Evolutionary conservation across 2,888 invertebrate species (phyloP).

Genomic region (Linnaemya vulpina): DNA sequence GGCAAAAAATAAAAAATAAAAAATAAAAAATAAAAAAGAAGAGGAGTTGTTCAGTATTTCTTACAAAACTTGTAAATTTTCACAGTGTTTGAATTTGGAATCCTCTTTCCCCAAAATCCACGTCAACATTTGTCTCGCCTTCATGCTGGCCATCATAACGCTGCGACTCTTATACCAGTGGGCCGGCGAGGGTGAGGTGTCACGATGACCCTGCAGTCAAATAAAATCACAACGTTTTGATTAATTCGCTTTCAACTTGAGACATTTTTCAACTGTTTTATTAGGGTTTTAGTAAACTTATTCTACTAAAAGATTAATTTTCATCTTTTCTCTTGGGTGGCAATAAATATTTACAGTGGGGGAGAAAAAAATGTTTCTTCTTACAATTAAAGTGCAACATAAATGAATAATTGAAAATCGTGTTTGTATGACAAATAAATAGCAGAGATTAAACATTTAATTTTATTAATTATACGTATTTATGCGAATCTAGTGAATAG

Average conservation of each 20-base stretch:
- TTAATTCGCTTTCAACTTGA: constrained; percentile 28
- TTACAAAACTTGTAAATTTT: constrained; percentile 94
- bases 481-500: constrained; percentile 20
- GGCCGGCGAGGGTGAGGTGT: constrained; percentile 84
- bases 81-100: constrained; percentile 95
- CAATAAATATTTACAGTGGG: constrained; percentile 16
- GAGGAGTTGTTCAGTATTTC: not conserved
- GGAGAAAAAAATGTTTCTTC: constrained; percentile 8
- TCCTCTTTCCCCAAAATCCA: constrained; percentile 96
- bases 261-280: not conserved
- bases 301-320: constrained; percentile 6
- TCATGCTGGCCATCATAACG: constrained; percentile 93
- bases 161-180: constrained; percentile 94
- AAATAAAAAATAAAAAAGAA: not conserved
- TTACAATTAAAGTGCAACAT: constrained; percentile 27
- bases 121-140: constrained; percentile 94
- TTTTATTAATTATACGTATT: not conserved
- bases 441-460: not conserved
- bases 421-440: not conserved
- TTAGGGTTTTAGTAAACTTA: constrained; percentile 4
- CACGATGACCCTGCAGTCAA: constrained; percentile 80
- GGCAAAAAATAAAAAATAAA: not conserved
- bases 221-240: constrained; percentile 19
- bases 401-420: constrained; percentile 5
- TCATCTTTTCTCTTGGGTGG: not conserved